Conservation (phyloP, 2,888 invertebrate genomes). For the Metallyticus violacea region DNA sequence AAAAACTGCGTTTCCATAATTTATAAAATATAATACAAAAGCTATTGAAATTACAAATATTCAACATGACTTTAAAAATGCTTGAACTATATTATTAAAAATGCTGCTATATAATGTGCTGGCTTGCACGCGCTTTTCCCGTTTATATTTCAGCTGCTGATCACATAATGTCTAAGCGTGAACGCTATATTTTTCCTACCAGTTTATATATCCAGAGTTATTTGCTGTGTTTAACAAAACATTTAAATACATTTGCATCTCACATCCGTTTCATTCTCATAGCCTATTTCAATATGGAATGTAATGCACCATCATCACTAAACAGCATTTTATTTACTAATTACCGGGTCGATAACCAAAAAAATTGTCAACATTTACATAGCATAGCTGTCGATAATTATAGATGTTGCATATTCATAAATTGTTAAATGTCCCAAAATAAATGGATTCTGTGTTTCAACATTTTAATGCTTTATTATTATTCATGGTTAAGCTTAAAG, state of each 20-base stretch:
- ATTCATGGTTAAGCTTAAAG: neutral
- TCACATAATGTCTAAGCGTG: neutral
- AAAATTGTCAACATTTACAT: neutral
- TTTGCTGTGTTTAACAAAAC: neutral
- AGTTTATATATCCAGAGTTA: neutral
- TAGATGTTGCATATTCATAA: neutral
- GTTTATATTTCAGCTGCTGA: neutral
- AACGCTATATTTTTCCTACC: neutral
- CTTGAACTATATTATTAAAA: too few relatives aligned
- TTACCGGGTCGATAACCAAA: neutral
- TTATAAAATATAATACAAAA: too few relatives aligned
- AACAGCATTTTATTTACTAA: neutral
- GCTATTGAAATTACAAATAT: too few relatives aligned
- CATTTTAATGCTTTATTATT: neutral
- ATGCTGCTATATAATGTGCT: neutral
- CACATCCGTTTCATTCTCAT: neutral
- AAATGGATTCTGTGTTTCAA: neutral
- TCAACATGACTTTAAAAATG: too few relatives aligned
- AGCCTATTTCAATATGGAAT: neutral
- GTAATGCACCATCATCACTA: neutral
- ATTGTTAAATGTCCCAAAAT: neutral
- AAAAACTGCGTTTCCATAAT: too few relatives aligned
- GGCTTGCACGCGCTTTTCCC: neutral
- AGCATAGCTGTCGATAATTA: neutral
- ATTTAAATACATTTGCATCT: neutral